Evolutionary conservation across 2,113 vertebrate genomes (phyloP).

Genomic region (Ictidomys tridecemlineatus): DNA sequence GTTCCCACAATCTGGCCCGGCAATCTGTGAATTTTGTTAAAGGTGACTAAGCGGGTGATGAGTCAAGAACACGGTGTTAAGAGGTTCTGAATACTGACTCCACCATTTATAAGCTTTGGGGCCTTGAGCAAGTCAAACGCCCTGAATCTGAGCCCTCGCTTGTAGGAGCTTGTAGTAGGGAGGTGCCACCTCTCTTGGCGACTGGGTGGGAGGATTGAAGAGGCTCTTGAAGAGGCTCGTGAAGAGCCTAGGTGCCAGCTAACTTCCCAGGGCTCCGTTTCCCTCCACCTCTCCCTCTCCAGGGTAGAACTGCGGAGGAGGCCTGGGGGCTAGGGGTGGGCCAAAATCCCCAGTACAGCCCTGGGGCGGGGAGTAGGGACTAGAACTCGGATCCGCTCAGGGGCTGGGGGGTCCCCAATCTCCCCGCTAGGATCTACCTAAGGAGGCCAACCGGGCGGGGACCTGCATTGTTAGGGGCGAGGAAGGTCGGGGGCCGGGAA

Average conservation of each 20-base stretch:
- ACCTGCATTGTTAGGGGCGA: background rate
- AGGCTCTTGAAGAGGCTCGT: background rate
- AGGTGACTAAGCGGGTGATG: background rate
- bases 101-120: background rate
- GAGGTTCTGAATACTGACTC: background rate
- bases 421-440: background rate
- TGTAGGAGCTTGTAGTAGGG: rapidly evolving
- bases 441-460: background rate
- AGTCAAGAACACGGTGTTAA: background rate
- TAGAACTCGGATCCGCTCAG: background rate
- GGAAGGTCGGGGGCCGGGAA: background rate
- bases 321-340: background rate
- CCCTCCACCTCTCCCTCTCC: background rate
- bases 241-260: background rate
- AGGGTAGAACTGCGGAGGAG: background rate
- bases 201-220: background rate
- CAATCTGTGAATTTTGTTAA: background rate
- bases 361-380: background rate
- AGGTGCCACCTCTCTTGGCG: background rate
- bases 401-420: rapidly evolving
- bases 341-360: background rate
- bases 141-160: background rate
- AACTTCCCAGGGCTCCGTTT: background rate
- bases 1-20: background rate
- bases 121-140: background rate